phyloP scores from a whole-genome alignment of 2,113 vertebrate species.

The Oncorhynchus mykiss region DNA sequence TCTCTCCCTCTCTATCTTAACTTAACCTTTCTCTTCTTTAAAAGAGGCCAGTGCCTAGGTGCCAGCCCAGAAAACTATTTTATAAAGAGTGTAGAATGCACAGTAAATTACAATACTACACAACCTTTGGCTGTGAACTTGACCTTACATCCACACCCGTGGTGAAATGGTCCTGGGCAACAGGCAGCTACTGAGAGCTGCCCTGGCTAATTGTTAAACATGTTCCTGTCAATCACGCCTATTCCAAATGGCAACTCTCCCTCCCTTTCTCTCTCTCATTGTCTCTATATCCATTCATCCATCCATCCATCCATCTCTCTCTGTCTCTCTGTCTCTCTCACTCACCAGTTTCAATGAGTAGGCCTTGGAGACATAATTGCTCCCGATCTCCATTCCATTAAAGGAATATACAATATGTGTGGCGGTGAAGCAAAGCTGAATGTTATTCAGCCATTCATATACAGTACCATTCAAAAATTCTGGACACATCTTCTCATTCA shows the following conservation, averaged over 20 bases:
- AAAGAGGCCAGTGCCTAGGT: conserved; percentile 26
- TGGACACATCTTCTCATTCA: no score
- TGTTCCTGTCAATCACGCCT: conserved; percentile 71
- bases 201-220: conserved; percentile 69
- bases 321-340: neutral
- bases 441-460: conserved; percentile 43
- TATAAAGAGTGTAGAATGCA: conserved; percentile 9
- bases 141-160: conserved; percentile 50
- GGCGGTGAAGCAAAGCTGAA: conserved; percentile 32
- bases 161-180: conserved; percentile 42
- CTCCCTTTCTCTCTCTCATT: neutral
- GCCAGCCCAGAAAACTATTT: conserved; percentile 16
- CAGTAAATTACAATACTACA: conserved; percentile 54
- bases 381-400: conserved; percentile 53
- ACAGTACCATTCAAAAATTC: neutral
- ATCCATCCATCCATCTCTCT: no score
- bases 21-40: conserved; percentile 1
- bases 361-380: conserved; percentile 49
- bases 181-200: neutral
- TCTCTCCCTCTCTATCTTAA: neutral
- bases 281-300: no score
- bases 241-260: conserved; percentile 54
- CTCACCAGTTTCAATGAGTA: neutral
- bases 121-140: conserved; percentile 50
- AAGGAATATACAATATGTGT: conserved; percentile 41